phyloP scores from a whole-genome alignment of 64 coral and sea anemone genomes.

The Montipora capricornis region DNA sequence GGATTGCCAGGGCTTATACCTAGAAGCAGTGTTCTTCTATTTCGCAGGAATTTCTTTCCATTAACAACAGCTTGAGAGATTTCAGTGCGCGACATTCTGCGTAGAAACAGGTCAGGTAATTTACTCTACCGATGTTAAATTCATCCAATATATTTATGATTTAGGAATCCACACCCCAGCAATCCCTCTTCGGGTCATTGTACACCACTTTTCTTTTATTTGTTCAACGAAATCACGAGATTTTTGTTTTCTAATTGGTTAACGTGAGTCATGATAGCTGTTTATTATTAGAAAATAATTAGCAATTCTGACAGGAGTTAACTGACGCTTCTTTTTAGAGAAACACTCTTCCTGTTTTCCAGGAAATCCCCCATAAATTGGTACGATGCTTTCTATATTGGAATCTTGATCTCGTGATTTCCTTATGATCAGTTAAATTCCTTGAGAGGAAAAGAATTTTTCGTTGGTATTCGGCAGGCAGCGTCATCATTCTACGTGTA shows the following conservation, averaged over 20 bases:
- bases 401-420: neutral
- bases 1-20: constrained; percentile 92
- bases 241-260: neutral
- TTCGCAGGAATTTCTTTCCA: constrained; percentile 58
- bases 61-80: constrained; percentile 37
- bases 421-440: neutral
- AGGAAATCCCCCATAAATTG: neutral
- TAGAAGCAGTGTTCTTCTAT: constrained; percentile 44
- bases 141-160: too few relatives aligned
- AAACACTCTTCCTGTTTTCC: neutral
- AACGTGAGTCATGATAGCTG: too few relatives aligned
- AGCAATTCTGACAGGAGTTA: too few relatives aligned
- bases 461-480: too few relatives aligned
- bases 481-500: too few relatives aligned
- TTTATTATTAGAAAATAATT: too few relatives aligned
- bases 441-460: too few relatives aligned
- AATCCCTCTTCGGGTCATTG: neutral
- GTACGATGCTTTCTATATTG: neutral
- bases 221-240: neutral
- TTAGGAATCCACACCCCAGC: too few relatives aligned
- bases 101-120: neutral
- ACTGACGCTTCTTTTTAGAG: neutral
- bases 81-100: neutral
- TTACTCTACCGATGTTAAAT: neutral
- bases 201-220: neutral